phyloP scores from a whole-genome alignment of 1,140 invertebrate genomes.

The Eueides isabella region DNA sequence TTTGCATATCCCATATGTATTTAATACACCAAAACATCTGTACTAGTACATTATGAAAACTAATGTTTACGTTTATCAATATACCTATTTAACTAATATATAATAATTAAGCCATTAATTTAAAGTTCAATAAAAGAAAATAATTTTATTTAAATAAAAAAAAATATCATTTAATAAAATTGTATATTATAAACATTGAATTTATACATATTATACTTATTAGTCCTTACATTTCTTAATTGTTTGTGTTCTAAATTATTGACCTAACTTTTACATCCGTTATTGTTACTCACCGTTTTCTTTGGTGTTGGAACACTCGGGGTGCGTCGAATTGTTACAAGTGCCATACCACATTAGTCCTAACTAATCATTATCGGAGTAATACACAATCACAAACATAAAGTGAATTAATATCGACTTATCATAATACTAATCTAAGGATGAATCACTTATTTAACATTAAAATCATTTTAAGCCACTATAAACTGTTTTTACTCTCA shows the following conservation, averaged over 20 bases:
- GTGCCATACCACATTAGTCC: conserved; percentile 78
- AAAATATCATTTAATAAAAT: background rate
- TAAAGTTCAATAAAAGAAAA: background rate
- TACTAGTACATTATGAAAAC: background rate
- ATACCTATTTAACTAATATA: background rate
- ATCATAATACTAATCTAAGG: conserved; percentile 70
- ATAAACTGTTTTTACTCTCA: conserved; percentile 33
- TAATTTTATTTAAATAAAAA: background rate
- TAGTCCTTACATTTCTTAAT: conserved; percentile 23
- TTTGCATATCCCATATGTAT: background rate
- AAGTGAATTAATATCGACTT: conserved; percentile 72
- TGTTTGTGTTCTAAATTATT: conserved; percentile 40
- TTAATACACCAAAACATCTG: background rate
- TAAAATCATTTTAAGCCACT: conserved; percentile 23
- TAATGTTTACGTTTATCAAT: background rate
- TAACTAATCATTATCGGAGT: conserved; percentile 73
- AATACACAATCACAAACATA: conserved; percentile 78
- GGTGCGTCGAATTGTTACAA: conserved; percentile 79
- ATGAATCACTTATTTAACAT: conserved; percentile 62
- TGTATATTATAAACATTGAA: background rate
- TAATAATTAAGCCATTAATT: background rate
- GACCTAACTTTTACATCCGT: conserved; percentile 59
- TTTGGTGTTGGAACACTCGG: conserved; percentile 77
- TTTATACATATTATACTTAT: background rate
- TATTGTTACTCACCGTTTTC: conserved; percentile 74